Evolutionary conservation across 2,113 vertebrate species (phyloP), one percentile per base, ranked within the genome.

Genomic region (Burhinus bistriatus): DNA sequence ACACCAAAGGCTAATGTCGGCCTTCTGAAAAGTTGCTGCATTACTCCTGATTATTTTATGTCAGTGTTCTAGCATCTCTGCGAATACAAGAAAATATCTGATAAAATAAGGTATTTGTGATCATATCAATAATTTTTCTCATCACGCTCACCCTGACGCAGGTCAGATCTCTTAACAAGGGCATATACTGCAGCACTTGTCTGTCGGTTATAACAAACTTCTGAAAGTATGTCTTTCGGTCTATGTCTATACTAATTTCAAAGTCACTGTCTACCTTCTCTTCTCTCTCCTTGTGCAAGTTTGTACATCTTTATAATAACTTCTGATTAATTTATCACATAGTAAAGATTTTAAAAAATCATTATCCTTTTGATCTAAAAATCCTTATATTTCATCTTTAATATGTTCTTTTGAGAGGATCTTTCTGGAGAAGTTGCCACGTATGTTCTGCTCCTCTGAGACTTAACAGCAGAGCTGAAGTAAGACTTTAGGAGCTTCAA

Each of bases 371-470:
- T 98, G 98, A 98, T 98, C 97, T 98, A 98, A 98, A 98, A 98
- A 98, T 98, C 98, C 97, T 98, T 98, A 93, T 98, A 98, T 98
- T 98, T 98, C 96, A 98, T 98, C 97, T 98, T 98, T 98, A 98
- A 98, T 98, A 98, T n/a, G 93, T 98, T 98, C 97, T 98, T 98
- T 97, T 87, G 93, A 98, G 95, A 97, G 92, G 75, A 78, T 95
- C 95, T 98, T 98, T 97, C 96, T 97, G 95, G 97, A 98, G 96
- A 97, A 97, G 94, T 96, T 98, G 96, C 95, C 97, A 98, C 18
- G 79, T 97, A 93, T 95, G 81, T 97, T 98, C 97, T 95, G 82
- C 62, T 98, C 98, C 98, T 97, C 29, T 11, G 97, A 98, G 98
- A 98, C 73, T 51, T 80, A 97, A 93, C 86, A 97, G 95, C 18